These are phyloP conservation scores for Zosterops japonicus DNA, from an alignment of 2,113 vertebrate genomes.

Conservation along the genomic window DNA sequence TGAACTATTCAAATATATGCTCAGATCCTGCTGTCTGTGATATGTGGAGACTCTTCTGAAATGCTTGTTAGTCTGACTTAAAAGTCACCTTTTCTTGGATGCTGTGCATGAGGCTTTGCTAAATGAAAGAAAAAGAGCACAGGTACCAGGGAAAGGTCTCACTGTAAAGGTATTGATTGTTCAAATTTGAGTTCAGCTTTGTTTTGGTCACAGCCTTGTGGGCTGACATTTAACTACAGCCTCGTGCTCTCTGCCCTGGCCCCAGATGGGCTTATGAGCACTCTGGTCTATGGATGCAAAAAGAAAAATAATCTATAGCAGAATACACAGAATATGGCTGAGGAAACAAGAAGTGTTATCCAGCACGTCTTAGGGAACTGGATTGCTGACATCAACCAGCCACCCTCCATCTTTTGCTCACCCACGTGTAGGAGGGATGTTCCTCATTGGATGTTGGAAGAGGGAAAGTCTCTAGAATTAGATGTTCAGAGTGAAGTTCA, in stretches of 20 bases:
- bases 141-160: not conserved
- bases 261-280: not conserved
- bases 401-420: not conserved
- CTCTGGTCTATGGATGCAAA: not conserved
- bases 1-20: not conserved
- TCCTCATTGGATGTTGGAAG: not conserved
- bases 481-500: not conserved
- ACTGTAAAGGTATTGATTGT: not conserved
- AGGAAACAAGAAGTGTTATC: not conserved
- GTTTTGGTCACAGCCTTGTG: not conserved
- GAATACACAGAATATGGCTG: not conserved
- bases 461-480: not conserved
- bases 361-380: not conserved
- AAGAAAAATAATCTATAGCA: not conserved
- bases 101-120: not conserved
- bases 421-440: not conserved
- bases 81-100: not conserved
- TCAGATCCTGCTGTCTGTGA: not conserved
- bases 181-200: not conserved
- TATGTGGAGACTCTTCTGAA: not conserved
- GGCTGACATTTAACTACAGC: conserved; percentile 25
- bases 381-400: not conserved
- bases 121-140: not conserved
- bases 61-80: not conserved
- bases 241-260: not conserved